phyloP scores from a whole-genome alignment of 2,113 vertebrate species.

The Tachysurus vachellii region DNA sequence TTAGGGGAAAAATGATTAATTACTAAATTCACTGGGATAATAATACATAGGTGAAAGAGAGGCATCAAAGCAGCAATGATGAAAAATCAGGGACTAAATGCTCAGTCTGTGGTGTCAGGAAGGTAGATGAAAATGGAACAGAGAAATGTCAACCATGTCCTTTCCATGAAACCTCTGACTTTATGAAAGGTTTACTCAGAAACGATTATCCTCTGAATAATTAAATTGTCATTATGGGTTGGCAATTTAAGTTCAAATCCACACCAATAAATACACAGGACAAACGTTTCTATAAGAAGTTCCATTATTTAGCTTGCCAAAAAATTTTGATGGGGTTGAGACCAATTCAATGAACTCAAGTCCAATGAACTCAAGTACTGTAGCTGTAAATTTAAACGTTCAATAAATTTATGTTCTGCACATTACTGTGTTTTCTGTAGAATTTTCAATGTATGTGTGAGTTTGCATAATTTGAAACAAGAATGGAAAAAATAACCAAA shows the following conservation, averaged over 20 bases:
- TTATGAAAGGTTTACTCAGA: background rate
- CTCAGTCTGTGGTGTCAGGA: constrained; percentile 32
- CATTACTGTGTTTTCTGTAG: no score
- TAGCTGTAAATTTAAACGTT: no score
- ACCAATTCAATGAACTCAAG: no score
- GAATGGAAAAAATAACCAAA: no score
- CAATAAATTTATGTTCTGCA: no score
- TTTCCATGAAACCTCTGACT: background rate
- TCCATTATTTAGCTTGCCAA: no score
- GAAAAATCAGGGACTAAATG: constrained; percentile 19
- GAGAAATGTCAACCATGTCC: background rate
- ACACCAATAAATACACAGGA: background rate
- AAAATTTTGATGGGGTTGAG: no score
- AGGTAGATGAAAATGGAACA: background rate
- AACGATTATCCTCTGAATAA: background rate
- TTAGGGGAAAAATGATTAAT: constrained; percentile 35
- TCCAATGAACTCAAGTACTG: no score
- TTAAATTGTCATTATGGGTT: background rate
- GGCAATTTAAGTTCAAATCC: background rate
- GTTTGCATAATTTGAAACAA: no score
- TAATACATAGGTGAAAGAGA: constrained; percentile 40
- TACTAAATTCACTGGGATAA: constrained; percentile 45
- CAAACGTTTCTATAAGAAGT: background rate
- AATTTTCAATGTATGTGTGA: no score
- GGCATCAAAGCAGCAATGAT: constrained; percentile 13